Base-by-base conservation (phyloP, 2,888 invertebrate species). In the Acanthococcus lagerstroemiae region DNA sequence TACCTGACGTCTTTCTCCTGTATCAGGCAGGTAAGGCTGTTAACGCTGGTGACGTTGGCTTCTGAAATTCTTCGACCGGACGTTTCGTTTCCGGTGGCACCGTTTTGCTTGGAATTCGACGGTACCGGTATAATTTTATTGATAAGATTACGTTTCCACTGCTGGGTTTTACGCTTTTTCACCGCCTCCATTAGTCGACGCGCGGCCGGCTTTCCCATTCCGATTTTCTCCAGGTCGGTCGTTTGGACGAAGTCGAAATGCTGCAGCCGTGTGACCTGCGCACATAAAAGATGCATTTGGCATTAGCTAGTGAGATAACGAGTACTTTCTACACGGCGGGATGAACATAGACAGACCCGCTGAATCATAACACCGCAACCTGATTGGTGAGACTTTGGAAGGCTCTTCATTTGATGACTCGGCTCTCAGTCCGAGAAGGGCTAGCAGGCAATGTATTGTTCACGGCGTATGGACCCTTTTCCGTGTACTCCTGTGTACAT, bases 211-310 rank as follows among this genome's bases (percentile, higher is more conserved):
- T 90, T 91, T 56, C 95, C 92, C 74, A 97, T 83, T 1, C 96
- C 96, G 74, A 95, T 89, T 74, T 90, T 89, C 74, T 95, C 95
- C 74, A 97, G 80, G 78, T 97, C 96, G 71, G 95, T 94, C 0
- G 89, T 80, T 73, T 90, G 90, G n/a, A 97, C 96, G 82, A 90
- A 94, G 73, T 96, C 95, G 76, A 99, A 99, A 78, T 99, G 99
- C 61, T 93, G 87, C 72, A 96, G 77, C 68, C 93, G 82, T 37
- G 96, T 93, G 67, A 95, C 85, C 83, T 90, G 61, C 15, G 21
- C 22, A 63, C 27, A 26, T 37, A 52, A 26, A 52, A 52, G n/a
- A 52, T 25, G 17, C 27, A 22, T 27, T 24, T 37, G 37, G n/a
- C n/a, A n/a, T n/a, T n/a, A n/a, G n/a, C n/a, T n/a, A n/a, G n/a